Conservation (phyloP, 2,888 invertebrate genomes). For the Elmis aenea region DNA sequence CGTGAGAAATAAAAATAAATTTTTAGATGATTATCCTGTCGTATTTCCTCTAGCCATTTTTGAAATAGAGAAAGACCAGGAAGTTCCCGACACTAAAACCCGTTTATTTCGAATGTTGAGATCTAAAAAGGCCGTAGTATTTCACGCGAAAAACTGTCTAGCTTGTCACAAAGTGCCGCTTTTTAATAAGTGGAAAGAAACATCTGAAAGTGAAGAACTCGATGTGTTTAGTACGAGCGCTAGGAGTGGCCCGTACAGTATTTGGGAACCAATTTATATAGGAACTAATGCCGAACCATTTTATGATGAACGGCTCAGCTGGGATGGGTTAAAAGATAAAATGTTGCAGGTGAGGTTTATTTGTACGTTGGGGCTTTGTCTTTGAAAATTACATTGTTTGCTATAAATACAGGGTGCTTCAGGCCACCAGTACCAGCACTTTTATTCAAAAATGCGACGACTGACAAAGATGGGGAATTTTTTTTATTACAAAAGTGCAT, state of each 20-base stretch:
- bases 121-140: slow-evolving; percentile 71
- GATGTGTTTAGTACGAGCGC: slow-evolving; percentile 75
- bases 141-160: slow-evolving; percentile 78
- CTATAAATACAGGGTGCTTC: no score
- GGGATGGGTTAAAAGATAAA: slow-evolving; percentile 87
- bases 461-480: no score
- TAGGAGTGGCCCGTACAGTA: slow-evolving; percentile 64
- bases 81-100: slow-evolving; percentile 11
- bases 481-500: no score
- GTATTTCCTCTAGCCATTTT: slow-evolving; percentile 17
- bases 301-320: slow-evolving; percentile 80
- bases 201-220: slow-evolving; percentile 59
- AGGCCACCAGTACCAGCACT: no score
- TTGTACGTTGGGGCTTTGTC: no score
- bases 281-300: slow-evolving; percentile 77
- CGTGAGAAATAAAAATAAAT: neutral
- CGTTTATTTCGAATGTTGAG: slow-evolving; percentile 54
- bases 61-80: slow-evolving; percentile 9
- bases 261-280: slow-evolving; percentile 89
- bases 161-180: slow-evolving; percentile 78
- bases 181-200: slow-evolving; percentile 69
- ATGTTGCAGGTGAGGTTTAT: slow-evolving; percentile 85
- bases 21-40: neutral
- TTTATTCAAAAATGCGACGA: no score
- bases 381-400: no score